Conservation (phyloP, 2,797 vertebrate species). For the Mormyrus hasselquistii region DNA sequence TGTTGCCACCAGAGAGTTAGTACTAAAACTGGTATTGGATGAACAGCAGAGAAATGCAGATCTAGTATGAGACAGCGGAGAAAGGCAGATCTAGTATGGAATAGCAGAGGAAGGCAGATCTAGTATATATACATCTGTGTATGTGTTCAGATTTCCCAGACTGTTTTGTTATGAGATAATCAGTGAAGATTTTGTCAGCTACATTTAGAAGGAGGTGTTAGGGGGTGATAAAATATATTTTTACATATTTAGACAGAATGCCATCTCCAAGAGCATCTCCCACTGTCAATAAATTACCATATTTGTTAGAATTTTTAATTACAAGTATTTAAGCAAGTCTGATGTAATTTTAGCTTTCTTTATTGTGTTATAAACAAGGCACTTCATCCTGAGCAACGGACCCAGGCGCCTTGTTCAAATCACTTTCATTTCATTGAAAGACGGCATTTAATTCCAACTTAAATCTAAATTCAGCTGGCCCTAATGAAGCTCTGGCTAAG, state of each 20-base stretch:
- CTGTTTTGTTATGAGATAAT: background rate
- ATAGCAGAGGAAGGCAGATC: too few relatives aligned
- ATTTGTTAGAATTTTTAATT: background rate
- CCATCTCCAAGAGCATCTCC: background rate
- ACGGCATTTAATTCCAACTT: background rate
- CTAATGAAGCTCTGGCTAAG: background rate
- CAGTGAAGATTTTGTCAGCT: background rate
- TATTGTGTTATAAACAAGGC: background rate
- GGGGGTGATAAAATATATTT: background rate
- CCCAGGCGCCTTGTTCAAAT: background rate
- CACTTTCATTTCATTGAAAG: background rate
- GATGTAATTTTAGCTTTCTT: background rate
- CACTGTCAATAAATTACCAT: background rate
- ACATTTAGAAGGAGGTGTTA: background rate
- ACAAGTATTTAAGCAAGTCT: background rate
- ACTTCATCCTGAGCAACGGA: background rate
- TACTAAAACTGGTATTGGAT: background rate
- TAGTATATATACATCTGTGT: background rate
- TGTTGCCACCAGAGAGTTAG: background rate
- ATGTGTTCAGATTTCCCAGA: background rate
- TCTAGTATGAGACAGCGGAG: background rate
- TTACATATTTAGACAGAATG: background rate
- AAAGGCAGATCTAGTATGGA: too few relatives aligned
- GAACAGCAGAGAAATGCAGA: background rate
- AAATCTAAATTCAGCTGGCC: background rate